Percentiles rank a stretch among this genome's conserved stretches.
Conservation (phyloP, 2,888 invertebrate species). For the Drosophila stalkeri region DNA sequence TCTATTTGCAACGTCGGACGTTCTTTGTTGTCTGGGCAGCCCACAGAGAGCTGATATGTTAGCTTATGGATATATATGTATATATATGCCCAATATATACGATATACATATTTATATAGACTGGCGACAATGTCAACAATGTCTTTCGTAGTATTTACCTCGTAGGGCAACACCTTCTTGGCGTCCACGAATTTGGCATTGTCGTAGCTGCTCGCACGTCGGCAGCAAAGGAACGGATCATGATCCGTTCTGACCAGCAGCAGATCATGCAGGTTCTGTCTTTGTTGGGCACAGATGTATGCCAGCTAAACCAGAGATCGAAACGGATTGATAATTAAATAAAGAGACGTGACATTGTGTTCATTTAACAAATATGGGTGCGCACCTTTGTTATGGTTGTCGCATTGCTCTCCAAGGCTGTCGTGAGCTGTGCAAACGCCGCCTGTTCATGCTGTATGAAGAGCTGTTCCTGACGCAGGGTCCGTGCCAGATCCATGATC, state of each 20-base stretch:
- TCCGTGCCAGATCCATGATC: conserved; percentile 85
- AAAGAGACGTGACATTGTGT: conserved; percentile 28
- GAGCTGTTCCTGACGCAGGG: conserved; percentile 89
- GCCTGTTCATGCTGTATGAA: conserved; percentile 94
- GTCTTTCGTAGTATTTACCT: conserved; percentile 85
- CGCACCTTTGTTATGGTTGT: conserved; percentile 86
- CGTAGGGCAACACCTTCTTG: conserved; percentile 93
- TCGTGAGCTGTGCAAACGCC: conserved; percentile 91
- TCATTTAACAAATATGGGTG: not conserved
- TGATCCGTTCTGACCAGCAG: conserved; percentile 91
- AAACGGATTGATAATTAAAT: conserved; percentile 13
- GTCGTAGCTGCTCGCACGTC: conserved; percentile 88
- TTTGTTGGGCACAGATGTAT: conserved; percentile 95
- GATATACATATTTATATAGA: not conserved
- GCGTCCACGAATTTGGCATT: conserved; percentile 91
- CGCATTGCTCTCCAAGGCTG: conserved; percentile 88
- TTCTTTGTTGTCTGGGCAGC: conserved; percentile 46
- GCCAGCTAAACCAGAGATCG: conserved; percentile 88
- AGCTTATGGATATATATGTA: conserved; percentile 4
- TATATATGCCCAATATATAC: not conserved
- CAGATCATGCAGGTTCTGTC: conserved; percentile 91
- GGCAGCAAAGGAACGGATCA: conserved; percentile 91
- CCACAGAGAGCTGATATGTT: conserved; percentile 13
- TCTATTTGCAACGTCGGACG: conserved; percentile 6
- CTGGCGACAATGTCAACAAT: not conserved